These are phyloP conservation scores for Microplitis mediator DNA, from an alignment of 1,140 invertebrate species.

Conservation along the genomic window DNA sequence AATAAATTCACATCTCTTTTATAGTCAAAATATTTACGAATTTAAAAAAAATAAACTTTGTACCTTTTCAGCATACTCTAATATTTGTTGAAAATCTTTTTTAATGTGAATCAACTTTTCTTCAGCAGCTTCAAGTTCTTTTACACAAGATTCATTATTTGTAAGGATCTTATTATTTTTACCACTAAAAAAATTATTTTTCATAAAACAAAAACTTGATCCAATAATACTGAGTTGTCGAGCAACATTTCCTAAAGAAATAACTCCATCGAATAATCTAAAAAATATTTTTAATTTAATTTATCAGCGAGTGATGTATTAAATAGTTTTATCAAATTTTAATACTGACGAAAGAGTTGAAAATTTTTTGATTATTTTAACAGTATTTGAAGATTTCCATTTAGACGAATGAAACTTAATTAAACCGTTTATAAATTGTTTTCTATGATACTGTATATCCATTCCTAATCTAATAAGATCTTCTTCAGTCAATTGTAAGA, in stretches of 20 bases:
- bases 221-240: constrained; percentile 48
- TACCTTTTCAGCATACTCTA: constrained; percentile 43
- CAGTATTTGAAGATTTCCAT: constrained; percentile 57
- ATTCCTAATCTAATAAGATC: constrained; percentile 62
- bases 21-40: constrained; percentile 5
- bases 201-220: constrained; percentile 49
- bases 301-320: background rate
- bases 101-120: constrained; percentile 38
- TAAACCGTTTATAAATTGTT: constrained; percentile 58
- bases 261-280: constrained; percentile 47
- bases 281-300: constrained; percentile 22
- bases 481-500: constrained; percentile 62
- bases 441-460: constrained; percentile 63
- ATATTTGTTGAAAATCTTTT: constrained; percentile 40
- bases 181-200: constrained; percentile 35
- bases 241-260: constrained; percentile 41
- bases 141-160: constrained; percentile 25
- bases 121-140: constrained; percentile 39
- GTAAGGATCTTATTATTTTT: constrained; percentile 28
- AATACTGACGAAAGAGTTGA: constrained; percentile 37
- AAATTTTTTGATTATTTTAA: constrained; percentile 37
- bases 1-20: too few species aligned
- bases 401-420: constrained; percentile 61
- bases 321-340: constrained; percentile 15
- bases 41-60: constrained; percentile 5